A percentile compares a stretch with the other conserved stretches of the same genome.
Evolutionary conservation across 2,797 vertebrate genomes (phyloP).

Genomic region (Artibeus jamaicensis): DNA sequence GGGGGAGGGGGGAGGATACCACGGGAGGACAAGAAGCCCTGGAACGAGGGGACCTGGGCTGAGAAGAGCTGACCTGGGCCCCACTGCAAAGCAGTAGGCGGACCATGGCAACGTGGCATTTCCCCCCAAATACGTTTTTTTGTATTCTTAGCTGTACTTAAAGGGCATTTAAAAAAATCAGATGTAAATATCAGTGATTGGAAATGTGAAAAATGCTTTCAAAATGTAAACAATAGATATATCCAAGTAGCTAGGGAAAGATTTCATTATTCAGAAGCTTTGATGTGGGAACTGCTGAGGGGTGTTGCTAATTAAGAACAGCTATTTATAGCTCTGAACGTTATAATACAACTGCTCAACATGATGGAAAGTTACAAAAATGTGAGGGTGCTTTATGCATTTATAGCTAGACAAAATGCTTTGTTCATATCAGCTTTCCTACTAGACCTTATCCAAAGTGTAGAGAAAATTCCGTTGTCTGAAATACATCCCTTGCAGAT

Average conservation of each 20-base stretch:
- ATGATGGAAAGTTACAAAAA: neutral
- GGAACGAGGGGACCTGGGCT: neutral
- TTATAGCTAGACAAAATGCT: neutral
- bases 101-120: neutral
- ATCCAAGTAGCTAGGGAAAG: neutral
- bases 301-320: constrained; percentile 24
- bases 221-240: neutral
- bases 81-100: neutral
- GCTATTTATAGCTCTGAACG: neutral
- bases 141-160: neutral
- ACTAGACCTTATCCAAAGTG: neutral
- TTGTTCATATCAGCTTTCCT: neutral
- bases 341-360: neutral
- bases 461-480: neutral
- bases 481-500: neutral
- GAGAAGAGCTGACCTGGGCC: neutral
- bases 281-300: neutral
- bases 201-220: constrained; percentile 13
- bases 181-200: neutral
- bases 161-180: neutral
- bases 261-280: constrained; percentile 33
- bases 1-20: neutral
- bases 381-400: neutral
- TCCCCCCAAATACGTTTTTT: neutral
- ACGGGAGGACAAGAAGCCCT: neutral